Evolutionary conservation across 2,113 vertebrate genomes (phyloP).

Genomic region (Gasterosteus nipponicus): DNA sequence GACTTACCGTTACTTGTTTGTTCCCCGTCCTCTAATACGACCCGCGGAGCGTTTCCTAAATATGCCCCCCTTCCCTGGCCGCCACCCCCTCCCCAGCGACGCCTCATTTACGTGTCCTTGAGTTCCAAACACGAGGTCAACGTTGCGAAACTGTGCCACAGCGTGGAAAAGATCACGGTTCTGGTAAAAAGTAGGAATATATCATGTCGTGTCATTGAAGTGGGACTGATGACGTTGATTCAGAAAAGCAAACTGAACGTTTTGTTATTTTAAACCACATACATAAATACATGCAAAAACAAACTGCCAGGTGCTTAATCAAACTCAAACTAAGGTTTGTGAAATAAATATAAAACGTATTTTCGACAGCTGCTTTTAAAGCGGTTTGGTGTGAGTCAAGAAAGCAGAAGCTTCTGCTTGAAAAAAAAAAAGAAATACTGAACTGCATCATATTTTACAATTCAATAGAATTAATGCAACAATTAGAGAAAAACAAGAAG

Average conservation of each 20-base stretch:
- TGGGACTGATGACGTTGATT: too few species aligned
- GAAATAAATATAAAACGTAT: constrained; percentile 16
- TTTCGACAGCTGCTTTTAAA: constrained; percentile 18
- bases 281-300: too few species aligned
- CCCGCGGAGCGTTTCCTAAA: neutral
- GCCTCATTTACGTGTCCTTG: neutral
- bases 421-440: neutral
- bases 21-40: neutral
- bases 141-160: neutral
- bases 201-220: too few species aligned
- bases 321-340: constrained; percentile 10
- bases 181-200: neutral
- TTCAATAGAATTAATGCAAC: neutral
- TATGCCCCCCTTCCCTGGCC: neutral
- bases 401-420: neutral
- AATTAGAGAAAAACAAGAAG: neutral
- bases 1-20: constrained; percentile 2
- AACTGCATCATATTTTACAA: neutral
- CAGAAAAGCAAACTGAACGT: neutral
- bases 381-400: neutral
- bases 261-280: neutral
- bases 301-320: too few species aligned
- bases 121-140: neutral
- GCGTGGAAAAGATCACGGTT: neutral
- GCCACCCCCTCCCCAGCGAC: neutral